Conservation (phyloP, 1,140 invertebrate genomes). For the Drosophila nasuta region DNA sequence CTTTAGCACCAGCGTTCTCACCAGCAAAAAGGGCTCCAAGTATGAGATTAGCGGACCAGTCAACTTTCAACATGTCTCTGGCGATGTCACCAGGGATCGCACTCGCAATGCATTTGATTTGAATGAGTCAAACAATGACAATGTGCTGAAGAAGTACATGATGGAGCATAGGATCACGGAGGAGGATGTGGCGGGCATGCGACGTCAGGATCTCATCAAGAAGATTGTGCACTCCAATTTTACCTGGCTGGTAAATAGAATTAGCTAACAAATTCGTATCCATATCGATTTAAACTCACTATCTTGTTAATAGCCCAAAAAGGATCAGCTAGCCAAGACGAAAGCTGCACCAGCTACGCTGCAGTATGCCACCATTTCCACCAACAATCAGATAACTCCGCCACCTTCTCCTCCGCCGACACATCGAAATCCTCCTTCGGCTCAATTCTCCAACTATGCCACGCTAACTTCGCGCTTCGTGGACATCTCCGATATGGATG, state of each 20-base stretch:
- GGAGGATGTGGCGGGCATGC: constrained; percentile 62
- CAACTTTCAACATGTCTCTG: constrained; percentile 74
- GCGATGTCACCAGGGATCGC: constrained; percentile 73
- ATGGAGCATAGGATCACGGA: constrained; percentile 75
- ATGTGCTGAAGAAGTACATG: constrained; percentile 78
- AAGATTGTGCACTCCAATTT: constrained; percentile 78
- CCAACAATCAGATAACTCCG: constrained; percentile 62
- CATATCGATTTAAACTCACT: background rate
- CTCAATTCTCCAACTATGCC: constrained; percentile 56
- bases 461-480: constrained; percentile 62
- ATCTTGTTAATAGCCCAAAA: constrained; percentile 42
- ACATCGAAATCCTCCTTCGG: constrained; percentile 30
- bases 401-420: constrained; percentile 55
- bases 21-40: constrained; percentile 71
- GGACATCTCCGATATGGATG: constrained; percentile 63
- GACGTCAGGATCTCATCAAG: constrained; percentile 61
- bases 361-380: constrained; percentile 74
- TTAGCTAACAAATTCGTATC: background rate
- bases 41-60: constrained; percentile 79
- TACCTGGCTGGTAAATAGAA: constrained; percentile 66
- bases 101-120: constrained; percentile 78
- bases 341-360: constrained; percentile 35
- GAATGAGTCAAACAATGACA: constrained; percentile 59
- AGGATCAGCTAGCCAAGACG: constrained; percentile 25
- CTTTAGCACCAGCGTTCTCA: constrained; percentile 58